phyloP scores from a whole-genome alignment of 2,888 invertebrate species.

The Pollenia labialis region DNA sequence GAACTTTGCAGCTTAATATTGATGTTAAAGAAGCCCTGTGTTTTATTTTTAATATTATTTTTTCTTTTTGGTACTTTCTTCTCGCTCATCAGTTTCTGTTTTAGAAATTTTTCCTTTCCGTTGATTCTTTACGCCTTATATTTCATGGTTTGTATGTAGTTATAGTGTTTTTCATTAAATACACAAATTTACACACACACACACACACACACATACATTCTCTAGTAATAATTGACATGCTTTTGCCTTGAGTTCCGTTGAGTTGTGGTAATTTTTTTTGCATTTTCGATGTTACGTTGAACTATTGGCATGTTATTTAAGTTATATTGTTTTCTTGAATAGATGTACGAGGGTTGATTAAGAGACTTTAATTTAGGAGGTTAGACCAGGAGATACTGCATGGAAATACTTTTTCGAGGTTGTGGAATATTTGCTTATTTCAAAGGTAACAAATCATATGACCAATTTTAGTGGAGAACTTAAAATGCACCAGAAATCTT shows the following conservation, averaged over 20 bases:
- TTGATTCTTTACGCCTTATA: constrained; percentile 13
- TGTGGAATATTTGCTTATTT: too few relatives aligned
- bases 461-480: too few relatives aligned
- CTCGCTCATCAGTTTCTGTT: constrained; percentile 46
- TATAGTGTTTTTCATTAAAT: constrained; percentile 47
- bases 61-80: neutral
- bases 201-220: constrained; percentile 11
- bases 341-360: neutral
- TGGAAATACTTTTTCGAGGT: neutral
- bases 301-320: constrained; percentile 73
- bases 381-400: too few relatives aligned
- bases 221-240: constrained; percentile 65
- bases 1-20: constrained; percentile 81
- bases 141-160: constrained; percentile 14
- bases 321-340: constrained; percentile 62
- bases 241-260: constrained; percentile 71
- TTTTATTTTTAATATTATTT: constrained; percentile 18
- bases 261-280: constrained; percentile 58
- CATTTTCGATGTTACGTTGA: constrained; percentile 61
- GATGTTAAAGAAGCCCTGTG: constrained; percentile 75
- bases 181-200: constrained; percentile 1
- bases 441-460: too few relatives aligned
- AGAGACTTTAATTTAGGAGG: neutral
- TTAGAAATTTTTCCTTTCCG: constrained; percentile 36
- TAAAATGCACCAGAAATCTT: too few relatives aligned